Base-by-base conservation (phyloP, 2,888 invertebrate genomes). In the Tyria jacobaeae region DNA sequence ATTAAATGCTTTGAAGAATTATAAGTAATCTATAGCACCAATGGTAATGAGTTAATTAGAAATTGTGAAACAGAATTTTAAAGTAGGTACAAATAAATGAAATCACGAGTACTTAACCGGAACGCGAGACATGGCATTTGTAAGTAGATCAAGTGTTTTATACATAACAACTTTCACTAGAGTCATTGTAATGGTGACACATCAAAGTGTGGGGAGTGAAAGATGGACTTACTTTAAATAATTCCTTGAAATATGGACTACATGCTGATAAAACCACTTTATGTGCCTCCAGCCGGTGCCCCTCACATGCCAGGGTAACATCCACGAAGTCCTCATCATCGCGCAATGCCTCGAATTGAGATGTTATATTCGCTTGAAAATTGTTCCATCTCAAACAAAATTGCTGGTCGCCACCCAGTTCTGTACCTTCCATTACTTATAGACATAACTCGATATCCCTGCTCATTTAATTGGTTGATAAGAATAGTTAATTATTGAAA, bases 351-450 rank as follows among this genome's bases (percentile, higher is more conserved):
- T 97, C 97, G 94, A 97, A 97, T 91, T 97, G 97, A 89, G 97
- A 96, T 86, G 97, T 96, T 90, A 97, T 96, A 94, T 97, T 97
- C 78, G 97, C 96, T 95, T 97, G 97, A 95, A 96, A 97, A 95
- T 97, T 97, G 95, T 97, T 97, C 97, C 97, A 97, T 94, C 97
- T 95, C 93, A 97, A 95, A 95, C 97, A 97, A 94, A 97, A 97
- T 94, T 97, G 97, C 95, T 97, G 97, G 94, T 96, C 96, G 90
- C 95, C 95, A 89, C 93, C 94, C 92, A 94, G 94, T 94, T 94
- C 94, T 92, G 94, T 91, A 91, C 94, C 94, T 94, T 94, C 94
- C 94, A 94, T 94, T 94, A 94, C 94, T 94, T 92, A 94, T 93
- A 94, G 89, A 94, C 94, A 94, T 94, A 94, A 94, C 94, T 94